Evolutionary conservation across 1,140 invertebrate species (phyloP).

Genomic region (Diabrotica undecimpunctata): DNA sequence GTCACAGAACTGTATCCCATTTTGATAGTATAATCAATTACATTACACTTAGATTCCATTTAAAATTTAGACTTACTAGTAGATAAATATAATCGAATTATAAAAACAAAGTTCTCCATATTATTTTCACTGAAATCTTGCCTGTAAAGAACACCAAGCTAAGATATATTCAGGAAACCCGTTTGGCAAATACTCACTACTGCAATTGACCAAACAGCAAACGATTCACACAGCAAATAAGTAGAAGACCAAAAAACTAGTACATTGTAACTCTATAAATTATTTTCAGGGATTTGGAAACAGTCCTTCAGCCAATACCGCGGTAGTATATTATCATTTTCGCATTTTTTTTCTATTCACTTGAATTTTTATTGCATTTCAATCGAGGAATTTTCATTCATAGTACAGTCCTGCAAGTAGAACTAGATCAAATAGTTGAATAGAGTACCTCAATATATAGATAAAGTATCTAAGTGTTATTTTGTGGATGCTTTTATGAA

Average conservation of each 20-base stretch:
- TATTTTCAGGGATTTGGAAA: constrained; percentile 50
- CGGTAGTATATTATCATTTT: constrained; percentile 50
- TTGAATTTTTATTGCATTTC: constrained; percentile 27
- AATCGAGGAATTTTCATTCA: constrained; percentile 45
- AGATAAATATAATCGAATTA: no score
- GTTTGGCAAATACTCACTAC: not conserved
- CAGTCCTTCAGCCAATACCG: constrained; percentile 50
- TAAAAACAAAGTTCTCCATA: no score
- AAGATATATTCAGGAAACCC: not conserved
- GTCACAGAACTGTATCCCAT: no score
- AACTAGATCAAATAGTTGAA: not conserved
- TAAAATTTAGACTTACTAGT: no score
- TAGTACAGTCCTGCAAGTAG: constrained; percentile 45
- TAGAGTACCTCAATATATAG: not conserved
- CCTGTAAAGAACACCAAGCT: not conserved
- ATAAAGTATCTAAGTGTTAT: not conserved
- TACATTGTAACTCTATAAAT: constrained; percentile 39
- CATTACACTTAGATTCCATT: no score
- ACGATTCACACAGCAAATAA: constrained; percentile 10
- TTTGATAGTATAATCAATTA: no score
- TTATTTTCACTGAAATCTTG: no score
- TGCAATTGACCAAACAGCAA: not conserved
- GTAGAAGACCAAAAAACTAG: constrained; percentile 23
- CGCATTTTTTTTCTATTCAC: constrained; percentile 38
- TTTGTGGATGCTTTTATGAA: not conserved